phyloP scores from a whole-genome alignment of 2,888 invertebrate species.

The Thyatira batis region DNA sequence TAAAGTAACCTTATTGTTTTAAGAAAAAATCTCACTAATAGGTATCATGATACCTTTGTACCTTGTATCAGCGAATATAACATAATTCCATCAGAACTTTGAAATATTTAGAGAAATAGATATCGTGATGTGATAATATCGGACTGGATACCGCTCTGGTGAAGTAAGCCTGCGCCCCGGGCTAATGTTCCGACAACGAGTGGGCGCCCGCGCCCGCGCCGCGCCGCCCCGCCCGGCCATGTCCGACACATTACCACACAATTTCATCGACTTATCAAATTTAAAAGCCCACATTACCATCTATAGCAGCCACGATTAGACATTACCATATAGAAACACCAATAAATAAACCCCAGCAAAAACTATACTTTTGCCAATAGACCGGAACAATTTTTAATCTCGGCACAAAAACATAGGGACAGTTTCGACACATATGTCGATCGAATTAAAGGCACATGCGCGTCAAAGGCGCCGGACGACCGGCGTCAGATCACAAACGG shows the following conservation, averaged over 20 bases:
- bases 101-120: neutral
- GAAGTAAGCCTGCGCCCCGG: conserved; percentile 25
- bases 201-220: too few species aligned
- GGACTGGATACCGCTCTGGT: neutral
- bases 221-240: conserved; percentile 48
- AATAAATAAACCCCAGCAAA: conserved; percentile 18
- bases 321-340: conserved; percentile 6
- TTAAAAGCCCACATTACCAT: conserved; percentile 42
- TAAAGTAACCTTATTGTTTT: too few species aligned
- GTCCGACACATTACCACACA: conserved; percentile 72
- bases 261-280: conserved; percentile 69
- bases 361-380: conserved; percentile 39
- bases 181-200: conserved; percentile 40
- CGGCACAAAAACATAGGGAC: conserved; percentile 42
- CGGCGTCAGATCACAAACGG: conserved; percentile 52
- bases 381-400: conserved; percentile 50
- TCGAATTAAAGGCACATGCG: conserved; percentile 63
- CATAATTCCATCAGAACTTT: neutral
- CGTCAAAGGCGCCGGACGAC: conserved; percentile 42
- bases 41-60: too few species aligned
- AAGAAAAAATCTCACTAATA: too few species aligned
- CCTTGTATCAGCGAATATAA: neutral
- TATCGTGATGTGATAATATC: neutral
- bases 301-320: conserved; percentile 1
- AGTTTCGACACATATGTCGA: conserved; percentile 55